These are phyloP conservation scores for Graptemys geographica DNA, from an alignment of 2,797 vertebrate genomes.

Conservation along the genomic window DNA sequence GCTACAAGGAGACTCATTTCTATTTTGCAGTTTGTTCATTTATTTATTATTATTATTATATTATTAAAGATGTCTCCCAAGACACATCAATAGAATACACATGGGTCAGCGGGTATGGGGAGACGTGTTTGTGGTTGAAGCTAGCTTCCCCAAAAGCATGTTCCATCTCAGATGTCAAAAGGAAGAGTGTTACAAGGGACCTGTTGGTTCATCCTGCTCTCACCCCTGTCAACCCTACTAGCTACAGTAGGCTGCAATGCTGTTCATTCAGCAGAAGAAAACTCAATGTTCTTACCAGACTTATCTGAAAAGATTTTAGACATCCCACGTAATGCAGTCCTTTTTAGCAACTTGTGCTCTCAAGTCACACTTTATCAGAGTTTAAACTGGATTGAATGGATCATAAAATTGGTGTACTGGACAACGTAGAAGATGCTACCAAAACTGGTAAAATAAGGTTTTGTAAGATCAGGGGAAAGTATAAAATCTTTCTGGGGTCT, in stretches of 20 bases:
- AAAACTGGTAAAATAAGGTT: not conserved
- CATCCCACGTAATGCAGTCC: constrained; percentile 29
- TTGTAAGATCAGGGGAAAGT: not conserved
- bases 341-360: constrained; percentile 46
- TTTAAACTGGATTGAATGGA: constrained; percentile 47
- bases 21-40: not conserved
- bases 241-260: not conserved
- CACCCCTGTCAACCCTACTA: not conserved
- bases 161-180: not conserved
- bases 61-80: not conserved
- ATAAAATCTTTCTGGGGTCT: not conserved
- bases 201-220: not conserved
- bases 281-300: constrained; percentile 26
- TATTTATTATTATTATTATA: not conserved
- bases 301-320: constrained; percentile 37
- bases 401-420: constrained; percentile 3
- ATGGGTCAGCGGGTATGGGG: not conserved
- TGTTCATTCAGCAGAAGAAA: not conserved
- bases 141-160: not conserved
- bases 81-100: not conserved
- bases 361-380: not conserved
- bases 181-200: rapidly evolving
- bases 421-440: not conserved
- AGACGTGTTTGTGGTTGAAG: not conserved
- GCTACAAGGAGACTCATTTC: not conserved